phyloP scores from a whole-genome alignment of 2,797 vertebrate genomes.

The Enteromius paludinosus region DNA sequence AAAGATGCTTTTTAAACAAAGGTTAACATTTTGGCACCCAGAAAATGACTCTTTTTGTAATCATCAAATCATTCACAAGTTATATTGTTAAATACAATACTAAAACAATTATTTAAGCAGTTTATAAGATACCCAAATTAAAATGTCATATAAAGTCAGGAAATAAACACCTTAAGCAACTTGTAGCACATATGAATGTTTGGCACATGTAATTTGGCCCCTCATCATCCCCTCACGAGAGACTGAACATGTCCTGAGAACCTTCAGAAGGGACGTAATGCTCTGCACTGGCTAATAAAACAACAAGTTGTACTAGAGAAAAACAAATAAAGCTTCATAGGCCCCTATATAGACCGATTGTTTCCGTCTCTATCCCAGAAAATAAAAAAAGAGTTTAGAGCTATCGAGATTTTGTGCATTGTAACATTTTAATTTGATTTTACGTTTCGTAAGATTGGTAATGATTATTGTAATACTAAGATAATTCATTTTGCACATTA shows the following conservation, averaged over 20 bases:
- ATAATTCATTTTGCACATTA: background rate
- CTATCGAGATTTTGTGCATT: no score
- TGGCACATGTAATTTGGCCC: conserved; percentile 23
- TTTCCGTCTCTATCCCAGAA: background rate
- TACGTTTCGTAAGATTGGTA: background rate
- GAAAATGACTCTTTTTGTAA: background rate
- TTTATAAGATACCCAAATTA: background rate
- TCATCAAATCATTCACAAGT: background rate
- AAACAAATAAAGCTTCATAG: background rate
- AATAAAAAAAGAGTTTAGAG: background rate
- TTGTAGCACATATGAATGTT: background rate
- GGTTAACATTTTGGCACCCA: conserved; percentile 4
- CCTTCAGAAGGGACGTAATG: background rate
- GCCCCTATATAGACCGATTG: background rate
- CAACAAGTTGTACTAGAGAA: background rate
- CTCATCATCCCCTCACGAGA: background rate
- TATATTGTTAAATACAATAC: background rate
- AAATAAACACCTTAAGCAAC: background rate
- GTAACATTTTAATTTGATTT: background rate
- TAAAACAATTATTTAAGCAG: background rate
- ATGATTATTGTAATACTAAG: background rate
- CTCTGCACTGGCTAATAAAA: background rate
- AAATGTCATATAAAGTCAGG: background rate
- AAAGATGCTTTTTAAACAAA: background rate
- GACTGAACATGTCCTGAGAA: background rate